Evolutionary conservation across 2,113 vertebrate species (phyloP), one percentile per base, ranked within the genome.

Genomic region (Noctilio leporinus): DNA sequence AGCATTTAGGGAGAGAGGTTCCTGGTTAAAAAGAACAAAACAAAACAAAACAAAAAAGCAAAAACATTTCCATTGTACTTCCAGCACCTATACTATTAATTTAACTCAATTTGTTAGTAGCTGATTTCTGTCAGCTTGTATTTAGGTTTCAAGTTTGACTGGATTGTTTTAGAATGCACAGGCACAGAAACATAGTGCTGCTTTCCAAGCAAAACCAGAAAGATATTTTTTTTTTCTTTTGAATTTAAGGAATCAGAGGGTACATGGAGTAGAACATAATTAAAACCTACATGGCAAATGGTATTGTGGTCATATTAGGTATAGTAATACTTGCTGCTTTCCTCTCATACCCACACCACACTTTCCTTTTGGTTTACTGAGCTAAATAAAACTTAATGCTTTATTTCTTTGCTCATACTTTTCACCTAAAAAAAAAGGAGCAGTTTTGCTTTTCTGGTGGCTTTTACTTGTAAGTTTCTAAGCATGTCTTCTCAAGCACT

Each of bases 21-120:
- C 7, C 40, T 47, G 38, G 26, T 62, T 28, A 62, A 62, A 62
- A n/a, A n/a, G 72, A 59, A 67, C 11, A n/a, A 16, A 47, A 75
- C 28, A 62, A 62, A 30, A 55, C 51, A 53, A 53, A 53, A n/a
- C n/a, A n/a, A n/a, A n/a, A n/a, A n/a, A n/a, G n/a, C n/a, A n/a
- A n/a, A 51, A 16, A 65, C 1, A 7, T 86, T 91, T 89, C 73
- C 59, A 45, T 47, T 89, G 43, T 83, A 93, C 89, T 92, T 89
- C 51, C 95, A 85, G 67, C n/a, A 26, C 94, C 72, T 82, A 85
- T n/a, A 83, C 83, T 88, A 94, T 96, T 96, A 96, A 96, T 91
- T 84, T 87, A 94, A 94, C 87, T 96, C 93, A 95, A 96, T 96
- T 96, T 89, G 89, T 91, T 95, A 87, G 94, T 96, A 96, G 96